Percentiles rank a stretch among this genome's conserved stretches.
Evolutionary conservation across 2,888 invertebrate genomes (phyloP).

Genomic region (Erynnis tages): DNA sequence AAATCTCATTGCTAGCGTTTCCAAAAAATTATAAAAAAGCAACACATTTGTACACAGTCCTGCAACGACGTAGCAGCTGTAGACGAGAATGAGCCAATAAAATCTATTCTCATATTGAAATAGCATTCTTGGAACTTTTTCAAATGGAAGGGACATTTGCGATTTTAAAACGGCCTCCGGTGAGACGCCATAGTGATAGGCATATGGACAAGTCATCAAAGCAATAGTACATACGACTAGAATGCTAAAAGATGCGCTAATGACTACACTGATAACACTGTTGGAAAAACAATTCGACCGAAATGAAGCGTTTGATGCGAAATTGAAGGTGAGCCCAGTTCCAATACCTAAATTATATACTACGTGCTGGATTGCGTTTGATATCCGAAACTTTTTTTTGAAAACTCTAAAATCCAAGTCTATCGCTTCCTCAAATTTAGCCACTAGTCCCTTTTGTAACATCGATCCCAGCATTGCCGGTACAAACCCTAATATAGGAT

Average conservation of each 20-base stretch:
- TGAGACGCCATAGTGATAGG: constrained; percentile 43
- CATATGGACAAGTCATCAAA: constrained; percentile 63
- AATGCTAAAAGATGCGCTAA: constrained; percentile 40
- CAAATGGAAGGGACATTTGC: constrained; percentile 49
- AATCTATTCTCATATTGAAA: constrained; percentile 43
- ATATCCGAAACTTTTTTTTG: constrained; percentile 35
- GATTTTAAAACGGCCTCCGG: constrained; percentile 39
- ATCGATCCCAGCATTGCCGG: constrained; percentile 58
- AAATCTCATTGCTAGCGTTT: constrained; percentile 43
- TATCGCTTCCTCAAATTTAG: constrained; percentile 50
- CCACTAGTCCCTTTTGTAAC: constrained; percentile 63
- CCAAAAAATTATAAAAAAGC: constrained; percentile 46
- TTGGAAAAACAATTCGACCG: constrained; percentile 62
- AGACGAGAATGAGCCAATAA: constrained; percentile 51
- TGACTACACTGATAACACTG: constrained; percentile 48
- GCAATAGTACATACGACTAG: constrained; percentile 46
- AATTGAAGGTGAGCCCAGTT: constrained; percentile 52
- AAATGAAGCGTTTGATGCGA: constrained; percentile 52
- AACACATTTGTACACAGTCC: constrained; percentile 45
- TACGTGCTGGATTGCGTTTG: constrained; percentile 45
- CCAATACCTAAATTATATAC: constrained; percentile 53
- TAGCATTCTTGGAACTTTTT: constrained; percentile 58
- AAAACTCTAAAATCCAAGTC: constrained; percentile 54
- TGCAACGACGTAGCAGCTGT: constrained; percentile 45
- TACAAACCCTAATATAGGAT: constrained; percentile 47